These are phyloP conservation scores for Kryptolebias marmoratus DNA, from an alignment of 2,113 vertebrate genomes.

Conservation along the genomic window DNA sequence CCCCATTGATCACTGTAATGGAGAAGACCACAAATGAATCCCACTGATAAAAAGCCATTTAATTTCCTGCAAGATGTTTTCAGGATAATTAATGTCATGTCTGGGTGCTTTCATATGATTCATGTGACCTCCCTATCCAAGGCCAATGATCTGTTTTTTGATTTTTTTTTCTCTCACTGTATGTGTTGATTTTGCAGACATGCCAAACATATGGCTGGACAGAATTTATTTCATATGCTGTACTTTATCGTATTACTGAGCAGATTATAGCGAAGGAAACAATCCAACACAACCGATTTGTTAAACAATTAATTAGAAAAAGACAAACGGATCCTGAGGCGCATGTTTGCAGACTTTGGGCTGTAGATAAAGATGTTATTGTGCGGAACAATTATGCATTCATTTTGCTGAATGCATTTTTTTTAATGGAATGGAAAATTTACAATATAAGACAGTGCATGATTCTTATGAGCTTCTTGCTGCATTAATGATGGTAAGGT, in stretches of 20 bases:
- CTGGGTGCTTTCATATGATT: slow-evolving; percentile 27
- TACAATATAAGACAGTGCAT: neutral
- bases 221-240: slow-evolving; percentile 29
- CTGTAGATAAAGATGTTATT: slow-evolving; percentile 17
- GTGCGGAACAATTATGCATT: slow-evolving; percentile 37
- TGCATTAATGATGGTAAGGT: slow-evolving; percentile 10
- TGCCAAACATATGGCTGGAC: slow-evolving; percentile 26
- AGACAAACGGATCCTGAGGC: slow-evolving; percentile 34
- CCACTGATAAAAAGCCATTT: slow-evolving; percentile 3
- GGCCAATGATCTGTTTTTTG: slow-evolving; percentile 40
- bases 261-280: slow-evolving; percentile 47
- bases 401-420: neutral
- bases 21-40: slow-evolving; percentile 11
- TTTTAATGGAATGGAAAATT: neutral
- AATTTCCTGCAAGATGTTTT: slow-evolving; percentile 13
- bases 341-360: slow-evolving; percentile 34
- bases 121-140: slow-evolving; percentile 22
- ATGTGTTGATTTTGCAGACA: slow-evolving; percentile 19
- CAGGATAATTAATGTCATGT: slow-evolving; percentile 21
- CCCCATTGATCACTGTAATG: slow-evolving; percentile 15
- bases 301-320: slow-evolving; percentile 34
- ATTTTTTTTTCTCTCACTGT: neutral
- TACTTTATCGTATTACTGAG: slow-evolving; percentile 46
- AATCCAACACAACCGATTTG: slow-evolving; percentile 29
- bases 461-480: neutral